Conservation (phyloP, 2,888 invertebrate genomes). For the Dynastes grantii region DNA sequence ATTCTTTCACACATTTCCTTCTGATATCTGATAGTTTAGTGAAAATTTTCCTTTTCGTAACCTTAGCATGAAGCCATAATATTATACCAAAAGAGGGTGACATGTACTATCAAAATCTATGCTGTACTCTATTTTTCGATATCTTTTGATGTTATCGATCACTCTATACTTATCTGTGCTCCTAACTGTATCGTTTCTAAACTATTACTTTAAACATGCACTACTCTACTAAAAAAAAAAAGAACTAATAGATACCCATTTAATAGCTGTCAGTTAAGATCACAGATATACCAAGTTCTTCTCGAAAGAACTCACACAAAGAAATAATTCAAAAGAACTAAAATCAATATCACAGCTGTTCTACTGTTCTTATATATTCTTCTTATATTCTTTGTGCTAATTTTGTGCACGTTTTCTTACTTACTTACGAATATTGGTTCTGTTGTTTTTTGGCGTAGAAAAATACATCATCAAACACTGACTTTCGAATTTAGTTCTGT, state of each 20-base stretch:
- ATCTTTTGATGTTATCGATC: constrained; percentile 54
- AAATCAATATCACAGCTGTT: constrained; percentile 56
- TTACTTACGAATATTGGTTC: neutral
- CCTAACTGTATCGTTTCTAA: constrained; percentile 59
- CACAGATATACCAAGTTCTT: constrained; percentile 57
- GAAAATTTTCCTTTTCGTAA: constrained; percentile 58
- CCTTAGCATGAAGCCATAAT: constrained; percentile 25
- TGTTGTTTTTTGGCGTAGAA: constrained; percentile 11
- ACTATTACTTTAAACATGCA: neutral
- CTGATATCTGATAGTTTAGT: neutral
- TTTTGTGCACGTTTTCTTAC: constrained; percentile 58
- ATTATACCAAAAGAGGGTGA: constrained; percentile 72
- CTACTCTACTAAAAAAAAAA: neutral
- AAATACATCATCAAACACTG: constrained; percentile 56
- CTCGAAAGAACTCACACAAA: constrained; percentile 9
- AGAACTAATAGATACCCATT: neutral
- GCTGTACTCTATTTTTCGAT: constrained; percentile 57
- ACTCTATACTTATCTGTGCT: constrained; percentile 61
- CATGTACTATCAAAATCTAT: constrained; percentile 81
- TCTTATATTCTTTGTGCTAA: constrained; percentile 59
- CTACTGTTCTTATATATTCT: constrained; percentile 50
- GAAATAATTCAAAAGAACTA: constrained; percentile 42
- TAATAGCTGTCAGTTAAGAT: constrained; percentile 58
- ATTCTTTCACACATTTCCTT: constrained; percentile 1
- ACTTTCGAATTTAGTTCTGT: constrained; percentile 55